These are phyloP conservation scores for Choristoneura rosaceana DNA, from an alignment of 2,888 invertebrate species.

Conservation along the genomic window DNA sequence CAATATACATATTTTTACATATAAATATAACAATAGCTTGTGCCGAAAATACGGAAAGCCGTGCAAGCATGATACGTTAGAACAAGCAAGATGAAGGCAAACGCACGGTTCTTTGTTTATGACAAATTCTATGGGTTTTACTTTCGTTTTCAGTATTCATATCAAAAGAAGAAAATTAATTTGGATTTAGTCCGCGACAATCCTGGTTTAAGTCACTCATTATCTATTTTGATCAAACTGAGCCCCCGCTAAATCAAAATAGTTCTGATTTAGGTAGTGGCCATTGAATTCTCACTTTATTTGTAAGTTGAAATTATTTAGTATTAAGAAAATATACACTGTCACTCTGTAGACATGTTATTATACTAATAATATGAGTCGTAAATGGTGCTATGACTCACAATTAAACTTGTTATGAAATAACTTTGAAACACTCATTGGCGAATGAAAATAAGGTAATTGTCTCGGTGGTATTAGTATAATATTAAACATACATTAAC, in stretches of 20 bases:
- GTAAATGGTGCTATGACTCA: constrained; percentile 6
- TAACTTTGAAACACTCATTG: constrained; percentile 12
- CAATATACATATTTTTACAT: constrained; percentile 44
- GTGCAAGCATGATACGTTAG: constrained; percentile 65
- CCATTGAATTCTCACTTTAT: no score
- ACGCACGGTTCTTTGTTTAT: constrained; percentile 41
- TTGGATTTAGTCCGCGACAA: no score
- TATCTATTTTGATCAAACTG: no score
- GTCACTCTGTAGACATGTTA: neutral
- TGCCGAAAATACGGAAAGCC: constrained; percentile 65
- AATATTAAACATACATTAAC: constrained; percentile 12
- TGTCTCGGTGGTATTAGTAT: constrained; percentile 11
- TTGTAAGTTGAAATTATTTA: no score
- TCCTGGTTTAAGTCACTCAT: no score
- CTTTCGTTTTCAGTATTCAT: neutral
- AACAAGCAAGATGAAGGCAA: constrained; percentile 58
- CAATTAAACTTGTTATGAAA: constrained; percentile 10
- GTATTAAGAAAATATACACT: neutral
- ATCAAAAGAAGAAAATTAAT: no score
- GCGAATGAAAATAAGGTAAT: constrained; percentile 14
- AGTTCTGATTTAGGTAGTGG: no score
- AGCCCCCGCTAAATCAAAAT: no score
- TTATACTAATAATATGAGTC: constrained; percentile 13
- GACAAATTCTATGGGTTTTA: constrained; percentile 45
- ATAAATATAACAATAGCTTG: constrained; percentile 50